These are phyloP conservation scores for Oncorhynchus gorbuscha DNA, from an alignment of 2,113 vertebrate species.

Conservation along the genomic window DNA sequence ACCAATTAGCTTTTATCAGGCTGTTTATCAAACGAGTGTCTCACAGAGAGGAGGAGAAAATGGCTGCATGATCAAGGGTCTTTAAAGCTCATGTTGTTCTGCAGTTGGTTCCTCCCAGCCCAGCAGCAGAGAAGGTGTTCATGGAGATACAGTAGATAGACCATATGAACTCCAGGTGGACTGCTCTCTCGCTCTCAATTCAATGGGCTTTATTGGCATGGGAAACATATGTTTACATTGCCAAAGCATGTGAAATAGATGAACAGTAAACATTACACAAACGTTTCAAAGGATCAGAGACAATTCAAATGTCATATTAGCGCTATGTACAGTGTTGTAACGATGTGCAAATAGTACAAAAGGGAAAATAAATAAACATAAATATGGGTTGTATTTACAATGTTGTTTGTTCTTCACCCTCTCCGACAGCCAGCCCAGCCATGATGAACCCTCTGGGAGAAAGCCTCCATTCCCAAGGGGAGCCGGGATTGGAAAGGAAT, in stretches of 20 bases:
- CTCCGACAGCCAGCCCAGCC: constrained; percentile 23
- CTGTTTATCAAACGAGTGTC: constrained; percentile 60
- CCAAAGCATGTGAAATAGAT: neutral
- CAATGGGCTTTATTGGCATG: constrained; percentile 44
- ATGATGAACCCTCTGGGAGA: constrained; percentile 43
- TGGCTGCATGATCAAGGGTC: constrained; percentile 53
- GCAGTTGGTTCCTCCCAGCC: neutral
- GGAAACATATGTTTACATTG: neutral
- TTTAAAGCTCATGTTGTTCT: neutral
- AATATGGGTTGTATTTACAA: too few species aligned
- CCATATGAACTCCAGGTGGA: constrained; percentile 26
- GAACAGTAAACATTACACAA: constrained; percentile 14
- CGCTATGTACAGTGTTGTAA: too few species aligned
- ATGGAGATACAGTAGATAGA: constrained; percentile 26
- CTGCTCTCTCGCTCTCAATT: neutral
- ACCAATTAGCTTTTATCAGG: constrained; percentile 60
- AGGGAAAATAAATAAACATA: too few species aligned
- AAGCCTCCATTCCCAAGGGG: constrained; percentile 40
- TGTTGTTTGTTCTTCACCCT: neutral
- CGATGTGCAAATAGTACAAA: too few species aligned
- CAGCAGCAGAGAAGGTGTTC: constrained; percentile 26
- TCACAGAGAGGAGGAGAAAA: constrained; percentile 11
- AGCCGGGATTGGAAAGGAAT: constrained; percentile 44
- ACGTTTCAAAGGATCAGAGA: too few species aligned
- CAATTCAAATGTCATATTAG: too few species aligned